These are phyloP conservation scores for Brachyptera risi DNA, from an alignment of 2,888 invertebrate species.

Conservation along the genomic window DNA sequence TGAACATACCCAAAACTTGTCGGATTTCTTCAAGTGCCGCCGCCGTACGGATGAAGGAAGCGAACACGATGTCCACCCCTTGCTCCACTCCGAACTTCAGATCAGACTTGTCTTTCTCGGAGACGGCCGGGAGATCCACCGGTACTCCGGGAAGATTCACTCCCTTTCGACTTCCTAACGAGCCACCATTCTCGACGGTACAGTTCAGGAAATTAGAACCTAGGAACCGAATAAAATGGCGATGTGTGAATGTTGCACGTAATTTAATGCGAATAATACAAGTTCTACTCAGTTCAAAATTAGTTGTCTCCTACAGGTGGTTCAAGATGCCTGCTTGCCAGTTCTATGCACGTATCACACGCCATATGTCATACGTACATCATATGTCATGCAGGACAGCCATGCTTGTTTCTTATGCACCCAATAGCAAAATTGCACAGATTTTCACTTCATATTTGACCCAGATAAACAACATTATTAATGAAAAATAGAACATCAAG, in stretches of 20 bases:
- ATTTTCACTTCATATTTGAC: too few species aligned
- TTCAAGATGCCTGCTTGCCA: too few species aligned
- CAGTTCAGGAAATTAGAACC: constrained; percentile 55
- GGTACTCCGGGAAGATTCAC: constrained; percentile 94
- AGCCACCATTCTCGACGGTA: constrained; percentile 91
- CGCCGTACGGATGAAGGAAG: constrained; percentile 93
- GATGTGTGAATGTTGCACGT: constrained; percentile 90
- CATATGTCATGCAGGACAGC: too few species aligned
- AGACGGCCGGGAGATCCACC: constrained; percentile 95
- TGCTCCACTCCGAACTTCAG: constrained; percentile 87
- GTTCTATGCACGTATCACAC: too few species aligned
- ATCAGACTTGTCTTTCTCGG: constrained; percentile 94
- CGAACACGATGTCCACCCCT: constrained; percentile 93
- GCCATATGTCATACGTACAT: too few species aligned
- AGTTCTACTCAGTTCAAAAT: too few species aligned
- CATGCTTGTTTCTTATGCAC: too few species aligned
- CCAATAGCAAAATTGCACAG: too few species aligned
- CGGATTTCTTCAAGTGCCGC: constrained; percentile 85
- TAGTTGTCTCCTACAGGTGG: too few species aligned
- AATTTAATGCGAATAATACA: too few species aligned
- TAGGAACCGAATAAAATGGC: constrained; percentile 66
- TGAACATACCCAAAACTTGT: constrained; percentile 34
- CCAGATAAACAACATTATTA: too few species aligned
- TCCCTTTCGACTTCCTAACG: constrained; percentile 91
- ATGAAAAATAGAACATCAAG: too few species aligned